A percentile compares a stretch with the other conserved stretches of the same genome.
Evolutionary conservation across 2,888 invertebrate genomes (phyloP).

Genomic region (Callyntrura guangdongensis): DNA sequence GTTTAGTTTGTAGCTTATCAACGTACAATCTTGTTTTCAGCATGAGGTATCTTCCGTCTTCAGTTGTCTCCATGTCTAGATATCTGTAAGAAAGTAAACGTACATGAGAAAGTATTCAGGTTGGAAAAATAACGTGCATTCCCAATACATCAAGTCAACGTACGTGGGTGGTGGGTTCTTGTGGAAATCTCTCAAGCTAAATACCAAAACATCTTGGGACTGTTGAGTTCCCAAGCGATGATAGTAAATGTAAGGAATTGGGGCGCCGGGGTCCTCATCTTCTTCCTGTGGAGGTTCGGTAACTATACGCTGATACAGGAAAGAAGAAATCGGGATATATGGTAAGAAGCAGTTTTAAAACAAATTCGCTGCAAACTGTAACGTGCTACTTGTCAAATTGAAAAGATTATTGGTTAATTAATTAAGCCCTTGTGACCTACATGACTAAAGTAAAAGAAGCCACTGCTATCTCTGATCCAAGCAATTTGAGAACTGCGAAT

Average conservation of each 20-base stretch:
- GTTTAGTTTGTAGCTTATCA: slow-evolving; percentile 58
- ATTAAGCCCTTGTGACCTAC: slow-evolving; percentile 64
- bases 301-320: slow-evolving; percentile 51
- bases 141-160: neutral
- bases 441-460: slow-evolving; percentile 92
- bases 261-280: slow-evolving; percentile 94
- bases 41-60: slow-evolving; percentile 70
- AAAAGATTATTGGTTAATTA: no score
- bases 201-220: slow-evolving; percentile 93
- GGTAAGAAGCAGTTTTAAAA: neutral
- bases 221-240: slow-evolving; percentile 95
- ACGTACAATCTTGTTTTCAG: slow-evolving; percentile 57
- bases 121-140: neutral
- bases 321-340: no score
- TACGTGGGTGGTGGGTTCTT: slow-evolving; percentile 92
- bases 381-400: no score
- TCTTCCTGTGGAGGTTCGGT: slow-evolving; percentile 89
- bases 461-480: slow-evolving; percentile 98
- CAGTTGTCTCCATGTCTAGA: slow-evolving; percentile 68
- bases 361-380: no score
- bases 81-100: neutral
- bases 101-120: neutral
- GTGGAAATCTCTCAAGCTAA: slow-evolving; percentile 96
- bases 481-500: slow-evolving; percentile 97
- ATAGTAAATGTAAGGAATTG: slow-evolving; percentile 97